A percentile compares a stretch with the other conserved stretches of the same genome.
Conservation (phyloP, 2,888 invertebrate genomes). For the Dolichopus griseipennis region DNA sequence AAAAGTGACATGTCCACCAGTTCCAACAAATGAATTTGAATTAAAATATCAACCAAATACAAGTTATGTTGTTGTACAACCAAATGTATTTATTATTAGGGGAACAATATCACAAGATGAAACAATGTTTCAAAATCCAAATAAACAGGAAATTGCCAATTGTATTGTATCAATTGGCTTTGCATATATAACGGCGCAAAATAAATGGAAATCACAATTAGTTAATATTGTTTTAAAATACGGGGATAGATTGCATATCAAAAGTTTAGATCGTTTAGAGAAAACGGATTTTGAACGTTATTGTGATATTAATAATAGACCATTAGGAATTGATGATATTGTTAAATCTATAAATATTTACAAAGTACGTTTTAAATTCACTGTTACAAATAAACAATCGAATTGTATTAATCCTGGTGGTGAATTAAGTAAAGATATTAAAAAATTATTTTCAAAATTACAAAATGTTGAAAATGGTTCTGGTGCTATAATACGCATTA, state of each 20-base stretch:
- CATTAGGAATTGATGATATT: slow-evolving; percentile 31
- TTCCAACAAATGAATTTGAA: slow-evolving; percentile 13
- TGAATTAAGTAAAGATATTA: slow-evolving; percentile 15
- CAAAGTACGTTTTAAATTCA: slow-evolving; percentile 22
- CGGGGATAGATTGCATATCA: slow-evolving; percentile 53
- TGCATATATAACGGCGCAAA: slow-evolving; percentile 49
- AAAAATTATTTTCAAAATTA: slow-evolving; percentile 18
- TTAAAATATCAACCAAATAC: slow-evolving; percentile 10
- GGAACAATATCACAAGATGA: slow-evolving; percentile 25
- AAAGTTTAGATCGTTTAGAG: slow-evolving; percentile 23
- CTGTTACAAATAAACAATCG: slow-evolving; percentile 8
- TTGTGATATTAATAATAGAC: slow-evolving; percentile 24
- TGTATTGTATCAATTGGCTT: slow-evolving; percentile 52
- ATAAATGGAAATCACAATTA: slow-evolving; percentile 49
- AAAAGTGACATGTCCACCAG: slow-evolving; percentile 11
- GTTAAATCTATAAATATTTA: slow-evolving; percentile 30
- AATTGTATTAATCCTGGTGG: slow-evolving; percentile 13
- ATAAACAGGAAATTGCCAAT: slow-evolving; percentile 48
- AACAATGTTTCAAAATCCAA: slow-evolving; percentile 33
- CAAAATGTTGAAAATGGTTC: slow-evolving; percentile 18
- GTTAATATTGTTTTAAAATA: slow-evolving; percentile 54
- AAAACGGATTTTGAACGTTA: slow-evolving; percentile 10
- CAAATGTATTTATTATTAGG: slow-evolving; percentile 22
- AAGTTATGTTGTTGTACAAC: slow-evolving; percentile 14
- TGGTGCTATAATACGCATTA: slow-evolving; percentile 38